These are phyloP conservation scores for Tyrannus savana DNA, from an alignment of 2,113 vertebrate species.

Conservation along the genomic window DNA sequence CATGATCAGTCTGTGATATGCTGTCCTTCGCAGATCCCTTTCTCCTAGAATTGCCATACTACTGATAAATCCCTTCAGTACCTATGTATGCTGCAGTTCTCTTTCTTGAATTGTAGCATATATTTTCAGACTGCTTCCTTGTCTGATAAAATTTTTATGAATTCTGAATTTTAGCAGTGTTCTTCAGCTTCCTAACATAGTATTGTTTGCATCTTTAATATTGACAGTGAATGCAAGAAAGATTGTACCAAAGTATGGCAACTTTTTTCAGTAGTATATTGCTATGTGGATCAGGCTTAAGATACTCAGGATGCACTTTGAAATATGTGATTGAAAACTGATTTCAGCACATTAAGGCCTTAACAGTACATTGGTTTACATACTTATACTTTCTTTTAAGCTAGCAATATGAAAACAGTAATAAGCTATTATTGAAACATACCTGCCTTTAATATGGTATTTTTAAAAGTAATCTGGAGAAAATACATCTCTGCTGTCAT, in stretches of 20 bases:
- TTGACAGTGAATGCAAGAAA: background rate
- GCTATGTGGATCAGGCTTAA: background rate
- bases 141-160: background rate
- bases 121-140: background rate
- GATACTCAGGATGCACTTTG: background rate
- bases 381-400: background rate
- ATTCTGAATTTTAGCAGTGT: background rate
- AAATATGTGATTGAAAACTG: background rate
- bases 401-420: background rate
- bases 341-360: background rate
- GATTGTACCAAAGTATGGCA: background rate
- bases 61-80: background rate
- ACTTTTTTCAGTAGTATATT: background rate
- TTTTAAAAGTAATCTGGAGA: background rate
- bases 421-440: background rate
- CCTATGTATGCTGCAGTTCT: fast-evolving
- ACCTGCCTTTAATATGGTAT: background rate
- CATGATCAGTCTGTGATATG: background rate
- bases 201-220: background rate
- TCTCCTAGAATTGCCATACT: background rate
- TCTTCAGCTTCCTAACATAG: background rate
- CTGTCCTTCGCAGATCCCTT: background rate
- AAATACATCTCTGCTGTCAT: background rate
- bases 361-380: background rate
- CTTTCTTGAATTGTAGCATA: background rate